Evolutionary conservation across 2,113 vertebrate genomes (phyloP).

Genomic region (Zapus hudsonius): DNA sequence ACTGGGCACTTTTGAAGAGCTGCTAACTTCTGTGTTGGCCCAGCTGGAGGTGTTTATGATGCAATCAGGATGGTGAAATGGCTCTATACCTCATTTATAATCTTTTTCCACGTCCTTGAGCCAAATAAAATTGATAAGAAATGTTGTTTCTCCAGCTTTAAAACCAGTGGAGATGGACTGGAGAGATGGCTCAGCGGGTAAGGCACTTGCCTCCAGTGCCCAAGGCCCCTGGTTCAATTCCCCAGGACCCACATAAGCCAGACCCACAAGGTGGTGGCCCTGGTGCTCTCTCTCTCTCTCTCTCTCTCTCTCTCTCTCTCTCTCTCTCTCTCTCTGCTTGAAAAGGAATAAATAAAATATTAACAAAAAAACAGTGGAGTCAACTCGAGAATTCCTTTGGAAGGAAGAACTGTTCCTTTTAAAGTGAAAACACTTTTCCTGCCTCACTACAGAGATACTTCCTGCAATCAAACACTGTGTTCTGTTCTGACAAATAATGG

Average conservation of each 20-base stretch:
- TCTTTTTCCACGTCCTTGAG: not conserved
- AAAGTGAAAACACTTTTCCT: constrained; percentile 1
- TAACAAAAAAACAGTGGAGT: not conserved
- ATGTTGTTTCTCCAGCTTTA: constrained; percentile 16
- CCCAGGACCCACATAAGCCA: too few relatives aligned
- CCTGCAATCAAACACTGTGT: not conserved
- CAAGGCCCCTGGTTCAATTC: too few relatives aligned
- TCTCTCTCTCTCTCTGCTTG: too few relatives aligned
- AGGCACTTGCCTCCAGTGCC: too few relatives aligned
- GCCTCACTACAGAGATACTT: not conserved
- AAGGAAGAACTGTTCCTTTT: constrained; percentile 18
- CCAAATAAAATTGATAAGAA: not conserved
- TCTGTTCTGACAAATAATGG: not conserved
- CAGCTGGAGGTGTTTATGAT: not conserved
- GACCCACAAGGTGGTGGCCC: too few relatives aligned
- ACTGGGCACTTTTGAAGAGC: not conserved
- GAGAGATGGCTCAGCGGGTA: too few relatives aligned
- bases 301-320: too few relatives aligned
- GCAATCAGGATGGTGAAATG: not conserved
- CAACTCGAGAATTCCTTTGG: not conserved
- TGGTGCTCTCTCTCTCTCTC: too few relatives aligned
- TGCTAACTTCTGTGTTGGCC: not conserved
- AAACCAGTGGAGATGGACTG: too few relatives aligned
- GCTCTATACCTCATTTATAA: not conserved
- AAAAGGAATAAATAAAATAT: too few relatives aligned